phyloP scores from a whole-genome alignment of 2,888 invertebrate genomes.

The Pinctada fucata region DNA sequence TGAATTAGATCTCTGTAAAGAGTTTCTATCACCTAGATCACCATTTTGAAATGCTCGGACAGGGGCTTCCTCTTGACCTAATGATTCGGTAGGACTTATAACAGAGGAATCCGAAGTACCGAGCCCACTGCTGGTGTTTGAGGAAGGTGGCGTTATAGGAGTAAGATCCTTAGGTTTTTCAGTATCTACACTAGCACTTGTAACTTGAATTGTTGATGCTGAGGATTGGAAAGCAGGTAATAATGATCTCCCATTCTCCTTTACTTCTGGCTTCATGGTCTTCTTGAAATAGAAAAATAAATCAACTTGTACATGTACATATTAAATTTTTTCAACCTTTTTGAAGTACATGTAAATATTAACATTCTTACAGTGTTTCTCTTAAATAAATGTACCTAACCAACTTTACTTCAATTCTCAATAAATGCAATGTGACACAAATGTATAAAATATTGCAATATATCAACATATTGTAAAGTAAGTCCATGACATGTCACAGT shows the following conservation, averaged over 20 bases:
- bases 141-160: slow-evolving; percentile 29
- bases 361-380: too few relatives aligned
- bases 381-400: too few relatives aligned
- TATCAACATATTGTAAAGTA: too few relatives aligned
- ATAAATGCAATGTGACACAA: too few relatives aligned
- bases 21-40: slow-evolving; percentile 12
- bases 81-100: slow-evolving; percentile 39
- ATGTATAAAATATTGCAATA: too few relatives aligned
- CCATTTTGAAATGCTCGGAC: slow-evolving; percentile 4
- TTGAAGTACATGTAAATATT: too few relatives aligned
- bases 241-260: neutral
- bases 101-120: slow-evolving; percentile 40
- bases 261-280: neutral
- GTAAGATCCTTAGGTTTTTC: neutral
- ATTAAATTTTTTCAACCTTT: too few relatives aligned
- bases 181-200: neutral
- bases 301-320: too few relatives aligned
- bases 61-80: slow-evolving; percentile 32
- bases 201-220: neutral
- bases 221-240: neutral
- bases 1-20: slow-evolving; percentile 20
- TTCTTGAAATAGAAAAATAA: neutral
- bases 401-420: too few relatives aligned
- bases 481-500: too few relatives aligned
- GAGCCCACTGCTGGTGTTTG: slow-evolving; percentile 40